A percentile compares a stretch with the other conserved stretches of the same genome.
Conservation (phyloP, 2,113 vertebrate genomes). For the Chascanopsetta lugubris region DNA sequence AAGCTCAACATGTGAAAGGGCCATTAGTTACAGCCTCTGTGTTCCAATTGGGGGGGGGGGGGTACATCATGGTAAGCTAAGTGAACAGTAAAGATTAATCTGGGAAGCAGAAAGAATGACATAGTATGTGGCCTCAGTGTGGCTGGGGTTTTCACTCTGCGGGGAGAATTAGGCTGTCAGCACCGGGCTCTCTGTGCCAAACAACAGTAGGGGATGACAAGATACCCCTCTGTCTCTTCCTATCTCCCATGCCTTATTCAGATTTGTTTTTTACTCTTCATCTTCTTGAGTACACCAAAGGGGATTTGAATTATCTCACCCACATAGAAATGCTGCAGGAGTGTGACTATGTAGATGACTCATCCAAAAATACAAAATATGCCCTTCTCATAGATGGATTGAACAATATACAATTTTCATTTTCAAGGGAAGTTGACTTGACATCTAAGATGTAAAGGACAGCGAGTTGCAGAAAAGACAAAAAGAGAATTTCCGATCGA, state of each 20-base stretch:
- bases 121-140: conserved; percentile 68
- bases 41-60: too few species aligned
- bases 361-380: conserved; percentile 28
- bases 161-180: conserved; percentile 70
- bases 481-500: too few species aligned
- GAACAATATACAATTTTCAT: conserved; percentile 2
- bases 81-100: conserved; percentile 40
- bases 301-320: conserved; percentile 43
- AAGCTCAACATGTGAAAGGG: too few species aligned
- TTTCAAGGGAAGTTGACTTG: background rate
- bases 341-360: conserved; percentile 30
- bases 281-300: conserved; percentile 32
- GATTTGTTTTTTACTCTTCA: conserved; percentile 33
- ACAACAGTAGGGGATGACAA: conserved; percentile 45
- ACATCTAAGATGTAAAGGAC: background rate
- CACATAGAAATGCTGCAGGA: conserved; percentile 5
- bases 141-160: conserved; percentile 61
- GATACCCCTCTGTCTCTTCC: conserved; percentile 13
- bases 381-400: conserved; percentile 2
- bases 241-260: conserved; percentile 2
- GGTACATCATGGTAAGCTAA: conserved; percentile 17
- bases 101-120: conserved; percentile 63
- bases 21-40: too few species aligned
- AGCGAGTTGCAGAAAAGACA: background rate
- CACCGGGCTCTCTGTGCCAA: conserved; percentile 61